Base-by-base conservation (phyloP, 2,797 vertebrate genomes). In the Gobio occitaniae region DNA sequence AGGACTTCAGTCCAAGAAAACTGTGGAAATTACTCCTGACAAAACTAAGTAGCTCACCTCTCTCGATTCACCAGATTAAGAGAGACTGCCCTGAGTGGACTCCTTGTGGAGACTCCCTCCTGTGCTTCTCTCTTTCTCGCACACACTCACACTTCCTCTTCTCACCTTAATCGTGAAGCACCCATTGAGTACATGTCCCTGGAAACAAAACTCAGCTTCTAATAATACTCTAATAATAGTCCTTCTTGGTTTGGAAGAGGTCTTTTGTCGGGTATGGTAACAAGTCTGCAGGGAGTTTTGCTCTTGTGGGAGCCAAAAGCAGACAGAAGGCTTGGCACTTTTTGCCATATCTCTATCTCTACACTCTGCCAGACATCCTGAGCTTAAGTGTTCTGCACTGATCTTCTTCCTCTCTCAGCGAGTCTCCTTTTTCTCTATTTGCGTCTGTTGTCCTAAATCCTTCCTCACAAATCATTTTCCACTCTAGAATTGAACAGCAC, bases 301-400 rank as follows among this genome's bases (percentile, higher is more conserved):
- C 75, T 80, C 83, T 86, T 78, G 52, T 48, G 76, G 61, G 71
- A 74, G 56, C 84, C 65, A 69, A 76, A 80, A 68, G 38, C 81
- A 82, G 84, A 74, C 80, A 65, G 86, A 84, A 77, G 77, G 56
- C 80, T 87, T 85, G 86, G 70, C 80, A 85, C 79, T 77, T 87
- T 79, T 59, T 25, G 69, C 52, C 88, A 86, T 83, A 90, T 87
- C 83, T 85, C 84, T 78, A 70, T 84, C 74, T 86, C 68, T 48
- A 89, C 87, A 84, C 75, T 66, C 88, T 85, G 70, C 80, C 90
- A 89, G 86, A 86, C 86, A 85, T 90, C 72, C 90, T 91, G 90
- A 86, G 90, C 91, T 90, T 82, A 86, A 84, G 70, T 83, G 77
- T 44, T 85, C 79, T 78, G 17, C 47, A 77, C 88, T 86, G 54